A percentile compares a stretch with the other conserved stretches of the same genome.
Evolutionary conservation across 2,888 invertebrate genomes (phyloP).

Genomic region (Apantesis nais): DNA sequence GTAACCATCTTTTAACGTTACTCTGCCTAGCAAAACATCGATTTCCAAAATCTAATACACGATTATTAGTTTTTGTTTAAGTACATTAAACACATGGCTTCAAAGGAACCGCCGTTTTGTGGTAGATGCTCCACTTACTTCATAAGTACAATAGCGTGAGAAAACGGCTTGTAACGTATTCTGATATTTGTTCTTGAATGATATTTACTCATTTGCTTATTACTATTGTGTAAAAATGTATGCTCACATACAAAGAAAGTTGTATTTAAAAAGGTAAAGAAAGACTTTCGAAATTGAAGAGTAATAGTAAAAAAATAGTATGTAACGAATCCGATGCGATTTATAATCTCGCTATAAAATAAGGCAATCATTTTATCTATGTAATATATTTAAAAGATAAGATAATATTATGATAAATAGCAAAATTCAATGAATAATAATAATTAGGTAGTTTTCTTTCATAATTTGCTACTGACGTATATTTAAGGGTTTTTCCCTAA

Average conservation of each 20-base stretch:
- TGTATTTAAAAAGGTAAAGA: not conserved
- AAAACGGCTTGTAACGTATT: conserved; percentile 36
- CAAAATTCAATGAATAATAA: no score
- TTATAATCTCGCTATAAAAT: no score
- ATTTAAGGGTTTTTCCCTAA: no score
- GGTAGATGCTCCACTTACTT: conserved; percentile 35
- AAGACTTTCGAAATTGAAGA: not conserved
- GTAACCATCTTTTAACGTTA: not conserved
- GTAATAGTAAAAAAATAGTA: not conserved
- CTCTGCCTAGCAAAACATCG: not conserved
- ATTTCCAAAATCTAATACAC: conserved; percentile 1
- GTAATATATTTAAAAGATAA: no score
- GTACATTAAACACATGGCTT: conserved; percentile 40
- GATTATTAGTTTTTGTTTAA: conserved; percentile 10
- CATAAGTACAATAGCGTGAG: conserved; percentile 40
- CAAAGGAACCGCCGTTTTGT: conserved; percentile 36
- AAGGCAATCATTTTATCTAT: not conserved
- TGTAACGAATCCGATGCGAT: not conserved
- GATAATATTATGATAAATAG: no score
- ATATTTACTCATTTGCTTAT: conserved; percentile 29
- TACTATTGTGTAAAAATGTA: conserved; percentile 9
- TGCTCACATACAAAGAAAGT: not conserved
- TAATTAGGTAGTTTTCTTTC: no score
- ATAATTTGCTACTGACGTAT: no score
- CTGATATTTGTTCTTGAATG: conserved; percentile 13